phyloP scores from a whole-genome alignment of 2,797 vertebrate genomes.

The Chaetodon trifasciatus region DNA sequence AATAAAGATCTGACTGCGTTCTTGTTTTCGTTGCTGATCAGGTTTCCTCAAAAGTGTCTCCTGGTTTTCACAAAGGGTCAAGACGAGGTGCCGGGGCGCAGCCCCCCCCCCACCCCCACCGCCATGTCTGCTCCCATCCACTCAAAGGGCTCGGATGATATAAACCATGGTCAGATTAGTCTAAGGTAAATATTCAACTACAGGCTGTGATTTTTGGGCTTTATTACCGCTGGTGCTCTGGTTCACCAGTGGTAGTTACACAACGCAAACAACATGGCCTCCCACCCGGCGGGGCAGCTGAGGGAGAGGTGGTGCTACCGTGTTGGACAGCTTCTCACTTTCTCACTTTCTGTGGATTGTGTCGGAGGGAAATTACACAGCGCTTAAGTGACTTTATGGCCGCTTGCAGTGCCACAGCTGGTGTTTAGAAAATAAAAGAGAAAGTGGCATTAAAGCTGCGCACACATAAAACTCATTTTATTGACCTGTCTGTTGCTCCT shows the following conservation, averaged over 20 bases:
- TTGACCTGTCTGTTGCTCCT: slow-evolving; percentile 27
- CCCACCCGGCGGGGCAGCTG: slow-evolving; percentile 65
- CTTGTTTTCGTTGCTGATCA: slow-evolving; percentile 85
- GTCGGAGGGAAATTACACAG: slow-evolving; percentile 65
- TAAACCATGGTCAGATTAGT: slow-evolving; percentile 81
- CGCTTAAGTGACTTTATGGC: slow-evolving; percentile 58
- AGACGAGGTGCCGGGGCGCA: slow-evolving; percentile 69
- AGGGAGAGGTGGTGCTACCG: slow-evolving; percentile 67
- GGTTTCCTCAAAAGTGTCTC: slow-evolving; percentile 85
- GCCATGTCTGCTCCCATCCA: slow-evolving; percentile 69
- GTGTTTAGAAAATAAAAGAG: slow-evolving; percentile 48
- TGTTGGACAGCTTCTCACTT: slow-evolving; percentile 73
- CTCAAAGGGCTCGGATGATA: slow-evolving; percentile 66
- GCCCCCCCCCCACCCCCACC: not conserved
- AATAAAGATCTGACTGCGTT: slow-evolving; percentile 89
- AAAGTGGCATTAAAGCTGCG: slow-evolving; percentile 29
- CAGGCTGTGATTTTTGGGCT: slow-evolving; percentile 70
- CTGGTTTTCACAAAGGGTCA: slow-evolving; percentile 82
- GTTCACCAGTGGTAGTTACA: slow-evolving; percentile 67
- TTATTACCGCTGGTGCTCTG: slow-evolving; percentile 67
- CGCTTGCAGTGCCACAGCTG: slow-evolving; percentile 56
- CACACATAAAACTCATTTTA: slow-evolving; percentile 43
- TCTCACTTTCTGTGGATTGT: slow-evolving; percentile 67
- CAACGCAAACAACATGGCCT: slow-evolving; percentile 76
- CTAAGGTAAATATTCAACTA: slow-evolving; percentile 76